These are phyloP conservation scores for Vombatus ursinus DNA, from an alignment of 2,113 vertebrate species.

Conservation along the genomic window DNA sequence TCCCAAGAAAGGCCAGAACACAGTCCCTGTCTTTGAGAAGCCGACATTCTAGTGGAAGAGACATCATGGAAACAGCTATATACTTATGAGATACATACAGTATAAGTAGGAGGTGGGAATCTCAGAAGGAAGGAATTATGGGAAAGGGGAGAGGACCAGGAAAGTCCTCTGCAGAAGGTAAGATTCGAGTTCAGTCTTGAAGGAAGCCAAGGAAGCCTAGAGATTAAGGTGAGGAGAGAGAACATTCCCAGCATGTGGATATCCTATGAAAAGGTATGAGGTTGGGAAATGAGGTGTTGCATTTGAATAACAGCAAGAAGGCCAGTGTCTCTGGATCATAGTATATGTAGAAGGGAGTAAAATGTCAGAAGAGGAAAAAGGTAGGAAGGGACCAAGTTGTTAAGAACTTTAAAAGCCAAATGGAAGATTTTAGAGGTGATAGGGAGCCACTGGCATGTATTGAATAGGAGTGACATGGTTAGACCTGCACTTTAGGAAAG, in stretches of 20 bases:
- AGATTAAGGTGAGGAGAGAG: background rate
- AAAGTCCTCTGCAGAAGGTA: background rate
- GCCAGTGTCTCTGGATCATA: background rate
- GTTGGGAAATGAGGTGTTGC: background rate
- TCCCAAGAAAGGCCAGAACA: background rate
- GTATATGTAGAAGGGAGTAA: background rate
- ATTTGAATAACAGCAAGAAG: background rate
- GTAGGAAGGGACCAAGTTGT: background rate
- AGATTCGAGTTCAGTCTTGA: background rate
- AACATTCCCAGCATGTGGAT: background rate
- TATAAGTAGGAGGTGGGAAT: background rate
- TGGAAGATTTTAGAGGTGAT: background rate
- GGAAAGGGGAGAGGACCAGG: background rate
- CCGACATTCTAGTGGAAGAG: background rate
- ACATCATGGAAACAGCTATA: background rate
- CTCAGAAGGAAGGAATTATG: background rate
- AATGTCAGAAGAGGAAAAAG: background rate
- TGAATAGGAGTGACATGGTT: background rate
- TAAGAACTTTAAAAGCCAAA: background rate
- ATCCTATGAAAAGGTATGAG: background rate
- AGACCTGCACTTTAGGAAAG: background rate
- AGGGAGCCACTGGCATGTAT: background rate
- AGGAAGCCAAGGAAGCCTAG: background rate
- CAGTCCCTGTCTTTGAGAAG: background rate
- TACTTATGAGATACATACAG: background rate